Conservation (phyloP, 2,113 vertebrate species). For the Silurus asotus region DNA sequence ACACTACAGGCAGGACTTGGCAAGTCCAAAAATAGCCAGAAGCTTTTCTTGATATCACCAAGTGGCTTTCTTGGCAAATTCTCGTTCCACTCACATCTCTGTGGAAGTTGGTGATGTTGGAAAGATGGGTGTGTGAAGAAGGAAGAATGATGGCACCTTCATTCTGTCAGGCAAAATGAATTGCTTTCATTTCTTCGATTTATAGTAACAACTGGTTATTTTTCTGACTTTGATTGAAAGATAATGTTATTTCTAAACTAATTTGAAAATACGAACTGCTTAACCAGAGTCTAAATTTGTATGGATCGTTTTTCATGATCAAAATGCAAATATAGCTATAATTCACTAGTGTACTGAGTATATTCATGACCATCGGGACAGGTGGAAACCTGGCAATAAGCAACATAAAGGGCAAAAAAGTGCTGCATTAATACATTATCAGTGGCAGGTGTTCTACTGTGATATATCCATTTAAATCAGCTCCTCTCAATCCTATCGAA, state of each 20-base stretch:
- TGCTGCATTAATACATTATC: no score
- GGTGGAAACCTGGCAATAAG: not conserved
- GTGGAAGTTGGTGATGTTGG: not conserved
- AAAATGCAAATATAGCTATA: not conserved
- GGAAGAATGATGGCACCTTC: not conserved
- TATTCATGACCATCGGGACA: not conserved
- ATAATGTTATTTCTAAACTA: not conserved
- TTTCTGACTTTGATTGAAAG: not conserved
- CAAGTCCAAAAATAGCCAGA: slow-evolving; percentile 39
- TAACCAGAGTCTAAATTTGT: not conserved
- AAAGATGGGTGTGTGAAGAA: not conserved
- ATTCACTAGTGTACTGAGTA: not conserved
- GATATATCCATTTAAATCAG: not conserved
- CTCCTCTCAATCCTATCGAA: not conserved
- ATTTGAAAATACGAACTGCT: not conserved
- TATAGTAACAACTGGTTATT: not conserved
- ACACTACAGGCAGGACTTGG: slow-evolving; percentile 48
- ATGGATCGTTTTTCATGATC: not conserved
- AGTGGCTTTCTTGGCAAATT: slow-evolving; percentile 31
- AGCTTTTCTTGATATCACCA: slow-evolving; percentile 39
- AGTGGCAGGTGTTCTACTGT: no score
- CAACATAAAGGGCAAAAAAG: not conserved
- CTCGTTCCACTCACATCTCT: not conserved
- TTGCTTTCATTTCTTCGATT: not conserved
- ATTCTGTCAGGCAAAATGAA: not conserved